These are phyloP conservation scores for Laticauda colubrina DNA, from an alignment of 2,113 vertebrate species.

Conservation along the genomic window DNA sequence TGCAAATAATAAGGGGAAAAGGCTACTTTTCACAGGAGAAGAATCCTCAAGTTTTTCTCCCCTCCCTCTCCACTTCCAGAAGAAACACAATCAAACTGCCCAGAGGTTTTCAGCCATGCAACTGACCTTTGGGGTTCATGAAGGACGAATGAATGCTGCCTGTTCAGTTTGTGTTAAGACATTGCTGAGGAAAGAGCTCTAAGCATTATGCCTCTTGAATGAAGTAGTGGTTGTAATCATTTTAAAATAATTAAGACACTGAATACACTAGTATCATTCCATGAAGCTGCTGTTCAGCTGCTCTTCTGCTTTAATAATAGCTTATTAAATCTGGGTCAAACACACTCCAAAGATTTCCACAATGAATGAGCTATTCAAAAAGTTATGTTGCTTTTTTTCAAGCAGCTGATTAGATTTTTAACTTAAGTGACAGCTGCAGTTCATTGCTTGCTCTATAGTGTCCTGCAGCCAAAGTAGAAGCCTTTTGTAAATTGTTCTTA, in stretches of 20 bases:
- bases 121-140: conserved; percentile 76
- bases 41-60: conserved; percentile 60
- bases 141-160: conserved; percentile 77
- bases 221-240: conserved; percentile 83
- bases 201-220: conserved; percentile 79
- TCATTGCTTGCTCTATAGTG: conserved; percentile 72
- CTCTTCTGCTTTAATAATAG: conserved; percentile 76
- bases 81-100: conserved; percentile 74
- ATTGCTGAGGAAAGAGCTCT: conserved; percentile 72
- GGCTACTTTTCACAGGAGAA: conserved; percentile 63
- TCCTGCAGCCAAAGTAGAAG: conserved; percentile 71
- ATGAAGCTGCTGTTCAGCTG: conserved; percentile 78
- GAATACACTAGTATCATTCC: conserved; percentile 77
- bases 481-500: conserved; percentile 75
- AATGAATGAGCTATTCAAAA: conserved; percentile 77
- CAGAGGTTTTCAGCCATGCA: conserved; percentile 67
- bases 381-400: conserved; percentile 72
- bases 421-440: conserved; percentile 78
- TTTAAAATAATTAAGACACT: conserved; percentile 86
- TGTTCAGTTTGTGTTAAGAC: conserved; percentile 76
- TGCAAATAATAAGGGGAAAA: conserved; percentile 46
- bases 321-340: conserved; percentile 86
- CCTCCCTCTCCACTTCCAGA: conserved; percentile 53
- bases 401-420: conserved; percentile 79
- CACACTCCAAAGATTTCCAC: conserved; percentile 74